Conservation (phyloP, 92 coral and sea anemone species). For the Micromussa lordhowensis region DNA sequence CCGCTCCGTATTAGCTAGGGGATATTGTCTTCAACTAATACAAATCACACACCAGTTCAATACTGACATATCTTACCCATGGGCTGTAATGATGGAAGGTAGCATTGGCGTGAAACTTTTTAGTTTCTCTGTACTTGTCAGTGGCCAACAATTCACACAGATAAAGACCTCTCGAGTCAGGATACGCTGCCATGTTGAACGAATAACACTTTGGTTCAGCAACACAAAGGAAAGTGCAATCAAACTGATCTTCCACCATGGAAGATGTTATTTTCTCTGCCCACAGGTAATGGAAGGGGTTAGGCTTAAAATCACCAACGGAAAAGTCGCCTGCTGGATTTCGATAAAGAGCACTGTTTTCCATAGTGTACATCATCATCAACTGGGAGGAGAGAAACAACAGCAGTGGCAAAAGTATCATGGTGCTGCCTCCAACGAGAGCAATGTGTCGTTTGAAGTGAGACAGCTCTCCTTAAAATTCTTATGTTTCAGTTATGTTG, state of each 20-base stretch:
- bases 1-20: too few relatives aligned
- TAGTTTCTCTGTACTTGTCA: slow-evolving; percentile 41
- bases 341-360: slow-evolving; percentile 14
- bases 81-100: slow-evolving; percentile 26
- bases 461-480: not conserved
- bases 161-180: slow-evolving; percentile 16
- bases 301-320: not conserved
- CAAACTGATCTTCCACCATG: not conserved
- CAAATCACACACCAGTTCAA: too few relatives aligned
- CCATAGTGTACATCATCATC: not conserved
- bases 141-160: slow-evolving; percentile 37
- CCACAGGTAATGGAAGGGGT: not conserved
- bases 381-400: not conserved
- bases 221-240: slow-evolving; percentile 23
- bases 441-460: not conserved
- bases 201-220: slow-evolving; percentile 25
- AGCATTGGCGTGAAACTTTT: not conserved
- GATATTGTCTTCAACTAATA: too few relatives aligned
- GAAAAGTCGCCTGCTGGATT: not conserved
- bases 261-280: not conserved
- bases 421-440: not conserved
- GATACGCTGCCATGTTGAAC: slow-evolving; percentile 34
- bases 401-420: not conserved
- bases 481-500: not conserved
- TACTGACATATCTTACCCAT: not conserved